Base-by-base conservation (phyloP, 2,113 vertebrate genomes). In the Onychorhynchus coronatus region DNA sequence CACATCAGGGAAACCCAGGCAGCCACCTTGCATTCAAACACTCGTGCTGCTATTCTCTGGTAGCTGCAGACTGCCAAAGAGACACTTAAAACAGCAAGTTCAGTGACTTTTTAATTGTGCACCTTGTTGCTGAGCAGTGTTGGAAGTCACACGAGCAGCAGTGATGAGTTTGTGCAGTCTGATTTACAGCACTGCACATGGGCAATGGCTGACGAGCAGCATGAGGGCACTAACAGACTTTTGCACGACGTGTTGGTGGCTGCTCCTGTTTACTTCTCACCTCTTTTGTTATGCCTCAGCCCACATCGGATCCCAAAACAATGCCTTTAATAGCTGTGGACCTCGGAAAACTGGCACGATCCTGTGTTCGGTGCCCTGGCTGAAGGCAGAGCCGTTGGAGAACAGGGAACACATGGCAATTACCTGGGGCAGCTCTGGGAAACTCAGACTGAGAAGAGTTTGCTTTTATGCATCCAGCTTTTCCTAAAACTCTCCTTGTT, bases 301-400 rank as follows among this genome's bases (percentile, higher is more conserved):
- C 44, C 56, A 42, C 42, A 75, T 33, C 23, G 68, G 21, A 12
- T 62, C 93, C 63, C 70, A 83, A 62, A 77, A 27, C 80, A 88
- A 94, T 94, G 46, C 55, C 46, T 79, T 65, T 61, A 72, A 62
- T 76, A 55, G 78, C 50, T 59, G 85, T 83, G 41, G 21, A 17
- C 44, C 74, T 72, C 52, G 17, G 44, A 88, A 87, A 88, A 87
- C 74, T 59, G 70, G 21, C 66, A 37, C 22, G 41, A 85, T 66
- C 35, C 25, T 0, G 0, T 3, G 0, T 22, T 47, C 0, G 1
- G 39, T 81, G 74, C 73, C 52, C 59, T 50, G 52, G 61, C 23
- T 75, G 90, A 77, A n/a, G 66, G 56, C 39, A 87, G 65, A 82
- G 41, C 37, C 0, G 0, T 30, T 55, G 63, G 46, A 66, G 35